A percentile compares a stretch with the other conserved stretches of the same genome.
These are phyloP conservation scores for Phymanthus crucifer DNA, from an alignment of 92 coral and sea anemone genomes.

Conservation along the genomic window DNA sequence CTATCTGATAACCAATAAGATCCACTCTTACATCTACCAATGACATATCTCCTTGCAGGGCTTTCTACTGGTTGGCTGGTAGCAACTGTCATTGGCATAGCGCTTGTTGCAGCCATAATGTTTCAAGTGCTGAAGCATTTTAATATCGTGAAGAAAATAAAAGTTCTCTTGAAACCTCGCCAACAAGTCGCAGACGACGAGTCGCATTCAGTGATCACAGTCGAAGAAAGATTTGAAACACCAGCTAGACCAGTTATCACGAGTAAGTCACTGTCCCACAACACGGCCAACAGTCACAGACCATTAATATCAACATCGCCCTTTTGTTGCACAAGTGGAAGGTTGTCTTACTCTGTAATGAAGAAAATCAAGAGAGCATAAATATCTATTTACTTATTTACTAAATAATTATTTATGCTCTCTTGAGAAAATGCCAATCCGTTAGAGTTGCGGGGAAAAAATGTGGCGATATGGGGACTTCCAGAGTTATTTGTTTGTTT, in stretches of 20 bases:
- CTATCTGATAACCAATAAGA: background rate
- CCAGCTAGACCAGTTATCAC: conserved; percentile 12
- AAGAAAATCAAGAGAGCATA: no score
- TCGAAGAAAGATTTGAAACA: conserved; percentile 6
- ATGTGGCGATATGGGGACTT: no score
- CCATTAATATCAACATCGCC: no score
- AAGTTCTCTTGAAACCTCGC: background rate
- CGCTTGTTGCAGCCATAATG: conserved; percentile 1
- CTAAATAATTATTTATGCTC: no score
- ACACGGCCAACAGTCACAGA: background rate
- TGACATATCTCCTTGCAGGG: background rate
- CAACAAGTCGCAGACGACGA: background rate
- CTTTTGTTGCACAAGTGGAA: no score
- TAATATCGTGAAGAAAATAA: conserved; percentile 23
- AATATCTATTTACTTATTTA: no score
- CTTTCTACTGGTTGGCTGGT: conserved; percentile 30
- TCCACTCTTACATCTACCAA: background rate
- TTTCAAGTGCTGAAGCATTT: conserved; percentile 7
- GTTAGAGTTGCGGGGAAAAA: no score
- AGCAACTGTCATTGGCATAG: conserved; percentile 9
- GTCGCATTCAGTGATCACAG: background rate
- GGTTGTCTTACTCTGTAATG: no score
- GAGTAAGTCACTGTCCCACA: conserved; percentile 19
- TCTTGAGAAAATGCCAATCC: no score
- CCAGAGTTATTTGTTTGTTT: no score